Conservation (phyloP, 2,113 vertebrate genomes). For the Podarcis raffonei region DNA sequence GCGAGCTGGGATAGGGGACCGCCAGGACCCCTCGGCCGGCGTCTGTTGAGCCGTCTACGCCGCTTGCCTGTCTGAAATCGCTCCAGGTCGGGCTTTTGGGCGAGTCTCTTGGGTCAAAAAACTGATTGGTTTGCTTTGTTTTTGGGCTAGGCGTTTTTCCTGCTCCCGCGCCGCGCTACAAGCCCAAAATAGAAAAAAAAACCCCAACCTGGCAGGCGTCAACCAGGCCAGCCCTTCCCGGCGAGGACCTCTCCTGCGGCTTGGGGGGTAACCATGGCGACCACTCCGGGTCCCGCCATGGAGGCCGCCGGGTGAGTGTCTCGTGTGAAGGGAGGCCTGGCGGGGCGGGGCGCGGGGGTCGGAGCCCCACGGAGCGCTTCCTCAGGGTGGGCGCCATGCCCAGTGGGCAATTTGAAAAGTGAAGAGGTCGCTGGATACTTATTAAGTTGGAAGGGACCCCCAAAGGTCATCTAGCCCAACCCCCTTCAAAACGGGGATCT, state of each 20-base stretch:
- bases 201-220: neutral
- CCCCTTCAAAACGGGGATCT: no score
- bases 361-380: no score
- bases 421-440: no score
- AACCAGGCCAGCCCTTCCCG: no score
- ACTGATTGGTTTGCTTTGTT: no score
- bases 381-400: no score
- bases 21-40: neutral
- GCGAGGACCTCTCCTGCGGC: neutral
- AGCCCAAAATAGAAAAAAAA: neutral
- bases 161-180: no score
- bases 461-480: neutral
- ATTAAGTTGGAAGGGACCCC: no score
- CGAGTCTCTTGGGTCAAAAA: no score
- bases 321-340: neutral
- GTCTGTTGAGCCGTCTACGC: neutral
- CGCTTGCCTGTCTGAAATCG: neutral
- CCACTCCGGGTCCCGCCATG: no score
- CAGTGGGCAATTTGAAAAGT: no score
- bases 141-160: rapidly evolving
- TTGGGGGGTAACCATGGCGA: neutral
- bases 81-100: rapidly evolving
- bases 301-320: neutral
- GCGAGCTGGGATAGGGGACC: neutral
- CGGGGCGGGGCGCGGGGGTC: no score